These are phyloP conservation scores for Protodeltote pygarga DNA, from an alignment of 2,888 invertebrate species.

Conservation along the genomic window DNA sequence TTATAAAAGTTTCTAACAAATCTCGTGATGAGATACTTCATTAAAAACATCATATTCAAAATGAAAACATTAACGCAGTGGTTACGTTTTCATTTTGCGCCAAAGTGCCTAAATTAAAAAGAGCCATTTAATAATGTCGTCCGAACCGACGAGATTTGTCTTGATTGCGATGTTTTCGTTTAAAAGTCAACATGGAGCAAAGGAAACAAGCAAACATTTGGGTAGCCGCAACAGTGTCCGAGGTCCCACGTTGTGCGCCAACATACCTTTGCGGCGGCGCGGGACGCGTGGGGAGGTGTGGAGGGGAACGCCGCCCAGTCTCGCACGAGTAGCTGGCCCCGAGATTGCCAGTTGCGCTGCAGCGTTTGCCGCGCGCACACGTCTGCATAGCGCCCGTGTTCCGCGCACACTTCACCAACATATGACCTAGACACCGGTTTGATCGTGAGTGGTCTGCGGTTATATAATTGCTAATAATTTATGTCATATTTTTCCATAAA, in stretches of 20 bases:
- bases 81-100: background rate
- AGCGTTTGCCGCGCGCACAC: slow-evolving; percentile 69
- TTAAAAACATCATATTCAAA: background rate
- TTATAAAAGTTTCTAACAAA: too few species aligned
- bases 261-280: slow-evolving; percentile 59
- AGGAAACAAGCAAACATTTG: slow-evolving; percentile 35
- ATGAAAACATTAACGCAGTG: background rate
- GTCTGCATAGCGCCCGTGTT: slow-evolving; percentile 61
- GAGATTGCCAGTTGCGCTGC: slow-evolving; percentile 76
- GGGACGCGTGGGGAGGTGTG: slow-evolving; percentile 32
- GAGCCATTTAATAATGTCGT: background rate
- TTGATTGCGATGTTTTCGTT: slow-evolving; percentile 21
- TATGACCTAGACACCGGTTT: slow-evolving; percentile 66
- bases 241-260: slow-evolving; percentile 76
- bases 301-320: slow-evolving; percentile 56
- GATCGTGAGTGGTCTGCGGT: slow-evolving; percentile 73
- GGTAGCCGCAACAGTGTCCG: slow-evolving; percentile 46
- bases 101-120: slow-evolving; percentile 3
- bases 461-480: slow-evolving; percentile 64
- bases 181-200: slow-evolving; percentile 18
- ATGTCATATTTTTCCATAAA: slow-evolving; percentile 25
- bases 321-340: slow-evolving; percentile 49
- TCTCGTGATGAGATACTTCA: background rate
- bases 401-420: slow-evolving; percentile 55
- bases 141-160: background rate